phyloP scores from a whole-genome alignment of 2,888 invertebrate genomes.

The Tiphia femorata region DNA sequence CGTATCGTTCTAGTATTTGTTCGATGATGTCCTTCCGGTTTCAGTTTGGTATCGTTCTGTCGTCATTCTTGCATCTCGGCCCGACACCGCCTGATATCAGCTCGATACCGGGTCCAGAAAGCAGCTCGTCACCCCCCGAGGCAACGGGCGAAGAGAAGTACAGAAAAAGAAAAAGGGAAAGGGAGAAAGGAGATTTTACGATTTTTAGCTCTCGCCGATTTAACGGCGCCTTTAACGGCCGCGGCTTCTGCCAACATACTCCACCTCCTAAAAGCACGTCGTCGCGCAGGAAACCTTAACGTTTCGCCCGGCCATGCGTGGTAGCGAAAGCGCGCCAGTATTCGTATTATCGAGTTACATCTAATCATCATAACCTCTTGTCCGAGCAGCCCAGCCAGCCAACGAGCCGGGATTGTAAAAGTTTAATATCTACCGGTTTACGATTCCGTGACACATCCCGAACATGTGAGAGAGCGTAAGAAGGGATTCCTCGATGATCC shows the following conservation, averaged over 20 bases:
- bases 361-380: constrained; percentile 68
- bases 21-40: too few relatives aligned
- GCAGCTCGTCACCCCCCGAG: too few relatives aligned
- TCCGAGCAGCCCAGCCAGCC: constrained; percentile 54
- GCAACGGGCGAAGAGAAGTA: background rate
- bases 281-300: constrained; percentile 1
- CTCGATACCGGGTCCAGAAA: too few relatives aligned
- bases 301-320: background rate
- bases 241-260: constrained; percentile 52
- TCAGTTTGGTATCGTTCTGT: too few relatives aligned
- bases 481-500: too few relatives aligned
- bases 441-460: constrained; percentile 58
- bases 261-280: constrained; percentile 20
- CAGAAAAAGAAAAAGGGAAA: background rate
- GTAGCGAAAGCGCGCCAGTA: constrained; percentile 25
- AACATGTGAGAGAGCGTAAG: too few relatives aligned
- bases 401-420: constrained; percentile 63
- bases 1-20: too few relatives aligned
- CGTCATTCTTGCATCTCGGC: too few relatives aligned
- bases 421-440: constrained; percentile 67
- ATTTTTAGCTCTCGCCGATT: constrained; percentile 63
- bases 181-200: constrained; percentile 50
- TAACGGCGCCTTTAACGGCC: constrained; percentile 67
- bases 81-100: too few relatives aligned
- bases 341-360: constrained; percentile 68